These are phyloP conservation scores for Acanthacorydalis orientalis DNA, from an alignment of 2,888 invertebrate species.

Conservation along the genomic window DNA sequence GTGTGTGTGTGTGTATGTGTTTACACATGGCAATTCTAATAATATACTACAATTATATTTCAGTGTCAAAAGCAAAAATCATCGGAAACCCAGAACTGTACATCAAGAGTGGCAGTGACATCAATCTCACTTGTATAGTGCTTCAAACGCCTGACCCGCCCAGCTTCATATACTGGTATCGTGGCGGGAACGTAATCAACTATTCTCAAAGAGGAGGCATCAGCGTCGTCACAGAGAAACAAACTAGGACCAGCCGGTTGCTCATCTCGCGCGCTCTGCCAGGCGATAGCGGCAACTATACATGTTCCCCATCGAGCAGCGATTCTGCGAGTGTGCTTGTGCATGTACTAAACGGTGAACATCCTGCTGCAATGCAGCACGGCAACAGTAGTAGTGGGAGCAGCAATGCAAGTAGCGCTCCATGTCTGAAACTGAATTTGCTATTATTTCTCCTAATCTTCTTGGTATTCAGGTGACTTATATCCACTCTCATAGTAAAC, in stretches of 20 bases:
- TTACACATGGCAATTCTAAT: constrained; percentile 6
- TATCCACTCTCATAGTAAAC: not conserved
- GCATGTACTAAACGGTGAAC: constrained; percentile 35
- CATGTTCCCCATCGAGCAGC: constrained; percentile 53
- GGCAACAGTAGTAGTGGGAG: constrained; percentile 20
- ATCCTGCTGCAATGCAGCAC: constrained; percentile 29
- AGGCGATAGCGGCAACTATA: constrained; percentile 76
- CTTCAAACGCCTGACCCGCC: constrained; percentile 69
- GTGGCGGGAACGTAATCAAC: constrained; percentile 64
- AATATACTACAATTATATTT: constrained; percentile 15
- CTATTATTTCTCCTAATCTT: not conserved
- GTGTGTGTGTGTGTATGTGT: too few species aligned
- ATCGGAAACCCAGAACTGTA: constrained; percentile 70
- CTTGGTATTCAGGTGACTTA: not conserved
- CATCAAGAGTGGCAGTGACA: constrained; percentile 80
- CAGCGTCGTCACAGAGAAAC: constrained; percentile 71
- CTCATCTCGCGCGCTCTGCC: constrained; percentile 70
- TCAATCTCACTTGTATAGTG: constrained; percentile 79
- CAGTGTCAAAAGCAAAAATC: constrained; percentile 82
- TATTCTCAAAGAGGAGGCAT: constrained; percentile 74
- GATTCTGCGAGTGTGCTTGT: constrained; percentile 38
- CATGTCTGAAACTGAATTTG: not conserved
- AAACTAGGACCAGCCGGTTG: constrained; percentile 67
- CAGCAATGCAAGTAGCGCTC: not conserved
- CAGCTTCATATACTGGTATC: constrained; percentile 69